Evolutionary conservation across 2,888 invertebrate genomes (phyloP), one percentile per base, ranked within the genome.

Genomic region (Eretmocerus hayati): DNA sequence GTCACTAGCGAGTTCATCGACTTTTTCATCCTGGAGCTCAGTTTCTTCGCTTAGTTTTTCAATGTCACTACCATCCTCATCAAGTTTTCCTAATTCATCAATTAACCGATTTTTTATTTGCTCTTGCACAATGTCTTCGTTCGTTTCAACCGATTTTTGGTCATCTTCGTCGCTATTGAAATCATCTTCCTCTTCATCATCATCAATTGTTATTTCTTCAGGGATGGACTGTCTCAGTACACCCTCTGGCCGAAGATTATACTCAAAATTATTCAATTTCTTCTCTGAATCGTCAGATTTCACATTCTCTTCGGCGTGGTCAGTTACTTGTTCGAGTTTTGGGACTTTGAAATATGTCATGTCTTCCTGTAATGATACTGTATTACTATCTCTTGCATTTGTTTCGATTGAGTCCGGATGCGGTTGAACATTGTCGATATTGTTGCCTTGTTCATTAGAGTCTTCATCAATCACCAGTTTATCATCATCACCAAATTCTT

Each of bases 401-500:
- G n/a, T n/a, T n/a, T n/a, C n/a, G n/a, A n/a, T n/a, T n/a, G n/a
- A n/a, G n/a, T n/a, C n/a, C n/a, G n/a, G n/a, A n/a, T n/a, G n/a
- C n/a, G n/a, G n/a, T n/a, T n/a, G n/a, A n/a, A n/a, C n/a, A n/a
- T n/a, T n/a, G n/a, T n/a, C n/a, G n/a, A n/a, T n/a, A 31, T 22
- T 35, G 8, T 15, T 46, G 23, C 43, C 41, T 23, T 47, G 43
- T 23, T 46, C 46, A 41, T 47, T 35, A 38, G 48, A 46, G 20
- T 48, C 38, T 53, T 51, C 41, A 38, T 45, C 42, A 22, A 55
- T 49, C 20, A 50, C 37, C 22, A 47, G 43, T 39, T 48, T 47
- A 44, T 48, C 15, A 18, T 51, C 51, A 18, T 51, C 45, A 40
- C 41, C 35, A 18, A 37, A 18, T 37, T 45, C 47, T 36, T 18